Base-by-base conservation (phyloP, 1,140 invertebrate species). In the Caenorhabditis inopinata region DNA sequence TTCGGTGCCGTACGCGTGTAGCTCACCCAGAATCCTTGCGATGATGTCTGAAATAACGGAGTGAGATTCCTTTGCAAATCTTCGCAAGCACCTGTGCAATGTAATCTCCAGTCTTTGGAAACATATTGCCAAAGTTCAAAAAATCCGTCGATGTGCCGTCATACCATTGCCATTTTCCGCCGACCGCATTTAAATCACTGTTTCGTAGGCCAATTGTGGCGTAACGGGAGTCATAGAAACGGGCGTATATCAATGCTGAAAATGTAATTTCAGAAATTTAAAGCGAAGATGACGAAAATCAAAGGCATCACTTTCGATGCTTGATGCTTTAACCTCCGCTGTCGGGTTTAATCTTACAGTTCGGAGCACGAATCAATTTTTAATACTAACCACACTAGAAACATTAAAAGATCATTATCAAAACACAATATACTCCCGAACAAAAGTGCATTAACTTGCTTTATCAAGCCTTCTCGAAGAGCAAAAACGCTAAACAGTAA, bases 151-250 rank as follows among this genome's bases (percentile, higher is more conserved):
- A 18, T 0, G 53, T 23, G n/a, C 53, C 53, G 35, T 62, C 53
- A 35, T n/a, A 62, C 53, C 53, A 62, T 32, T 35, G 27, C 53
- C 53, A 62, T 62, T 62, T 62, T 62, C 53, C 53, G n/a, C 53
- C 27, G 6, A 32, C 4, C n/a, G 53, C 35, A 7, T 32, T 35
- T 14, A 62, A 5, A n/a, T 62, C 53, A 32, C 7, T 62, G 14
- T 62, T 62, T 23, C 53, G 53, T 5, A 62, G 53, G 6, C 53
- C 53, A n/a, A 62, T 62, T 1, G 53, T 62, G 14, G 53, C 53
- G n/a, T 62, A 62, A 32, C 53, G 27, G 3, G 53, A 32, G n/a
- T 62, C 53, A 35, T 62, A 32, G 53, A 62, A 62, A 32, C 53
- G 53, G 2, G 29, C 53, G 23, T 62, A 62, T 12, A 62, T 62